Percentiles rank a stretch among this genome's conserved stretches.
Conservation (phyloP, 2,888 invertebrate species). For the Drosophila fungiperda region DNA sequence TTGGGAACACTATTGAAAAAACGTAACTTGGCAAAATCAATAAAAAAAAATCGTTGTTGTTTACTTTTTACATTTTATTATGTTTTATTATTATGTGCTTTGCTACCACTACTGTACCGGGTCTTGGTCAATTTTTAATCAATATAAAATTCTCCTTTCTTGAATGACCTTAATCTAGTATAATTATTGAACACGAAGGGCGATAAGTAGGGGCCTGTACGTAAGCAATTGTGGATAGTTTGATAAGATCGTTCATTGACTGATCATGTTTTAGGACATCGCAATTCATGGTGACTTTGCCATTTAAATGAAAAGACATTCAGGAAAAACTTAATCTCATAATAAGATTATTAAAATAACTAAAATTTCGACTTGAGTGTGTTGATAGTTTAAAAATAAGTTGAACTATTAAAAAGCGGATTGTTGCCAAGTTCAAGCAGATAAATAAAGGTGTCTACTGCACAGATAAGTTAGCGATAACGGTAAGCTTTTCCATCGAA, state of each 20-base stretch:
- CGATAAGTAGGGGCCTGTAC: background rate
- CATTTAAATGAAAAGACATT: background rate
- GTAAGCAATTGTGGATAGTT: background rate
- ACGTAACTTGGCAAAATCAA: background rate
- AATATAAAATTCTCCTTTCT: background rate
- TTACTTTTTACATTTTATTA: background rate
- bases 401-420: background rate
- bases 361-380: background rate
- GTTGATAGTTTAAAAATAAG: background rate
- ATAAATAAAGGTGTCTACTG: conserved; percentile 68
- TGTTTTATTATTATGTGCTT: background rate
- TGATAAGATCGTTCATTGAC: background rate
- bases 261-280: background rate
- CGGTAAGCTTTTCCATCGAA: conserved; percentile 53
- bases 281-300: background rate
- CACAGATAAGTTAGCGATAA: conserved; percentile 54
- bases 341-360: background rate
- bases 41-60: background rate
- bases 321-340: background rate
- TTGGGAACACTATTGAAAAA: background rate
- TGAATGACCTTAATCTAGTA: background rate
- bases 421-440: conserved; percentile 46
- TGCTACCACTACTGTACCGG: too few relatives aligned
- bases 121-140: background rate
- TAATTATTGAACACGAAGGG: background rate